A percentile compares a stretch with the other conserved stretches of the same genome.
Conservation (phyloP, 2,888 invertebrate species). For the Adineta ricciae region DNA sequence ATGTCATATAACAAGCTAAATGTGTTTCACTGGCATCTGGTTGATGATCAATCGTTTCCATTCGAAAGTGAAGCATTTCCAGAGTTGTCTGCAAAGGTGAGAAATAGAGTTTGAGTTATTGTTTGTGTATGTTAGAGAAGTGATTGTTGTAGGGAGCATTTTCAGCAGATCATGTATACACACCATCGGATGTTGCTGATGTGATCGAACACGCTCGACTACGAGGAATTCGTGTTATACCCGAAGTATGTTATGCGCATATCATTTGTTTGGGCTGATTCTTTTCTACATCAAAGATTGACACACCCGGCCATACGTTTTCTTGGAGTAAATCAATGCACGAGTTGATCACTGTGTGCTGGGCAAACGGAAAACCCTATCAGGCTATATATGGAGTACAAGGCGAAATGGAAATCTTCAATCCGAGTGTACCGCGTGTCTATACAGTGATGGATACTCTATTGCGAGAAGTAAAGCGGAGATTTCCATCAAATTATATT, state of each 20-base stretch:
- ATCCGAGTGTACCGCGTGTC: slow-evolving; percentile 5
- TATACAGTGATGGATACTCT: background rate
- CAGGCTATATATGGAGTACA: slow-evolving; percentile 32
- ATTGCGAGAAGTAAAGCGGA: slow-evolving; percentile 33
- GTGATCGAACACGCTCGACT: slow-evolving; percentile 67
- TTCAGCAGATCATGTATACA: slow-evolving; percentile 51
- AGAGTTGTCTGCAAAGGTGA: slow-evolving; percentile 38
- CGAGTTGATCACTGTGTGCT: slow-evolving; percentile 33
- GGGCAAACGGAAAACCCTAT: slow-evolving; percentile 31
- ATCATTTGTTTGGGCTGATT: no score
- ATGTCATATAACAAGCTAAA: slow-evolving; percentile 43
- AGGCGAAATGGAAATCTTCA: slow-evolving; percentile 31
- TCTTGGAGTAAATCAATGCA: slow-evolving; percentile 24
- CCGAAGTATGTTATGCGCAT: slow-evolving; percentile 55
- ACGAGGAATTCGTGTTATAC: slow-evolving; percentile 73
- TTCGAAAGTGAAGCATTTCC: slow-evolving; percentile 36
- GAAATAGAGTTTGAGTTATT: slow-evolving; percentile 37
- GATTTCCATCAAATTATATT: slow-evolving; percentile 43
- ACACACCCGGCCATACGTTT: slow-evolving; percentile 59
- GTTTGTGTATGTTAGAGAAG: background rate
- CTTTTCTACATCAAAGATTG: slow-evolving; percentile 43
- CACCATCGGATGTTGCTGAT: slow-evolving; percentile 57
- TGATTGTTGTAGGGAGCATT: slow-evolving; percentile 24
- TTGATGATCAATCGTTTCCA: slow-evolving; percentile 43
- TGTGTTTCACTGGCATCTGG: slow-evolving; percentile 43